A percentile compares a stretch with the other conserved stretches of the same genome.
Evolutionary conservation across 1,140 invertebrate genomes (phyloP).

Genomic region (Spodoptera frugiperda): DNA sequence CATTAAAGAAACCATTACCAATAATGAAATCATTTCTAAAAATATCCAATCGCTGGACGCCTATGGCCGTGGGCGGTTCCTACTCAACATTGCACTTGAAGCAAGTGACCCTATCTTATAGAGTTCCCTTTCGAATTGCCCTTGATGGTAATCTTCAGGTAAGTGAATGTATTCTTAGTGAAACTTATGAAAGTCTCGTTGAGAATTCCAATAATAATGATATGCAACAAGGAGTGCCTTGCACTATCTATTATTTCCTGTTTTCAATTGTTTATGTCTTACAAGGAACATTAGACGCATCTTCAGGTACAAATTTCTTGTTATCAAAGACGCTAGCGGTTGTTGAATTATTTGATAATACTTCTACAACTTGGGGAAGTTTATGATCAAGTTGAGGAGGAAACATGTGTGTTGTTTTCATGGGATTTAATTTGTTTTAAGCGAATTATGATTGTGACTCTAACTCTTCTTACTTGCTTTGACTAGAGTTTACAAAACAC

Average conservation of each 20-base stretch:
- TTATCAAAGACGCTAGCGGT: not conserved
- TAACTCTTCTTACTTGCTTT: too few species aligned
- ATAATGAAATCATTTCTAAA: not conserved
- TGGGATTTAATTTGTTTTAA: too few species aligned
- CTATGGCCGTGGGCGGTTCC: not conserved
- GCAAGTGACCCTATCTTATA: constrained; percentile 65
- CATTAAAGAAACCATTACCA: not conserved
- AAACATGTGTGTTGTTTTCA: too few species aligned
- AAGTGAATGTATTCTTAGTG: constrained; percentile 69
- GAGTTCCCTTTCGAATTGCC: constrained; percentile 70
- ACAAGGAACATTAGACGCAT: constrained; percentile 19
- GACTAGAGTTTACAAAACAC: too few species aligned
- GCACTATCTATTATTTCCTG: constrained; percentile 38
- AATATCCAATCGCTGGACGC: constrained; percentile 1
- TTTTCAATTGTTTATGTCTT: constrained; percentile 41
- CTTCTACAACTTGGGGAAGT: not conserved
- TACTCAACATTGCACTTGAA: constrained; percentile 42
- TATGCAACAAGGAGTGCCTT: constrained; percentile 44
- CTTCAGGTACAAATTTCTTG: constrained; percentile 10
- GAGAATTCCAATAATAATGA: constrained; percentile 47
- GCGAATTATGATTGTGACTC: too few species aligned
- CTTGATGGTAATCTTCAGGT: constrained; percentile 70
- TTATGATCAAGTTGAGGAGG: not conserved
- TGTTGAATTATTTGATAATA: not conserved
- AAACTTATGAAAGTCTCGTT: constrained; percentile 58